These are phyloP conservation scores for Drosophila eohydei DNA, from an alignment of 2,888 invertebrate species.

Conservation along the genomic window DNA sequence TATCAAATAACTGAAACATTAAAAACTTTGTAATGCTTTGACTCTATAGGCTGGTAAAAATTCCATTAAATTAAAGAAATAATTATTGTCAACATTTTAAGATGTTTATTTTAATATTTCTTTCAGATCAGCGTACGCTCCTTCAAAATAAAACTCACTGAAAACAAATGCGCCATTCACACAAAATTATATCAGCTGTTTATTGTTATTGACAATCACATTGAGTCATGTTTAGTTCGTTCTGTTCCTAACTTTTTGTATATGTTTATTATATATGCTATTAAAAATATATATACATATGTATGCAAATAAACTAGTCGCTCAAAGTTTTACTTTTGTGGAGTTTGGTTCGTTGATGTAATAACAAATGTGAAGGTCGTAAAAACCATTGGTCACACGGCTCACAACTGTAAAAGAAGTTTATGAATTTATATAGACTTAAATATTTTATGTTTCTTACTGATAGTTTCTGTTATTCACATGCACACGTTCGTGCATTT, in stretches of 20 bases:
- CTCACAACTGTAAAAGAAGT: conserved; percentile 50
- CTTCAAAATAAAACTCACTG: conserved; percentile 10
- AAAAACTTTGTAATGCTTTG: too few relatives aligned
- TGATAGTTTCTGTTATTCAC: conserved; percentile 52
- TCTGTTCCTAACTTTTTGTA: conserved; percentile 7
- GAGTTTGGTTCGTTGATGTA: conserved; percentile 52
- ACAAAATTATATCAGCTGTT: conserved; percentile 35
- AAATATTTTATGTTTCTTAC: conserved; percentile 27
- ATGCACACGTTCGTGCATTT: conserved; percentile 58
- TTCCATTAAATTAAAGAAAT: not conserved
- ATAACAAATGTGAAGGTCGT: conserved; percentile 52
- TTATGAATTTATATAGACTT: not conserved
- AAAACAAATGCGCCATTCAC: conserved; percentile 37
- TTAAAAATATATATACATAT: not conserved
- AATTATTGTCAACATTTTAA: not conserved
- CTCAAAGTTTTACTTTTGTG: conserved; percentile 39
- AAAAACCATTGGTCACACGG: conserved; percentile 60
- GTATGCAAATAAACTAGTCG: not conserved
- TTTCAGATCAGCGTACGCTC: conserved; percentile 38
- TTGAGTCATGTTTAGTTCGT: not conserved
- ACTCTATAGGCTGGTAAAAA: not conserved
- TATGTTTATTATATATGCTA: not conserved
- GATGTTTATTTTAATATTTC: not conserved
- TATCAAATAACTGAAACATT: not conserved
- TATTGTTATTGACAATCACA: conserved; percentile 16